Conservation (phyloP, 2,888 invertebrate genomes). For the Brachypalpus laphriformis region DNA sequence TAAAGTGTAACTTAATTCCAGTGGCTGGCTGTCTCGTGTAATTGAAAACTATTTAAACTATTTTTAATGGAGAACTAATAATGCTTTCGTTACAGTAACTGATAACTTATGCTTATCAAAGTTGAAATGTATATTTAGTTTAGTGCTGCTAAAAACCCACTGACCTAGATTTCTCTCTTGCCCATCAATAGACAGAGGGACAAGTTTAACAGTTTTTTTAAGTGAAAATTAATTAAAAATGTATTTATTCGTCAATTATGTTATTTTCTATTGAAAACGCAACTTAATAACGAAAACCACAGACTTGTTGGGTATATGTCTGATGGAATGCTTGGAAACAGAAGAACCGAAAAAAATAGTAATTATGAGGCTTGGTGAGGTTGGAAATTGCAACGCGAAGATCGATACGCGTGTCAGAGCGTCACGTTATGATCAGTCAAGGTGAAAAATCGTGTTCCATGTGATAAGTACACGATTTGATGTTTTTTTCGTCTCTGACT, state of each 20-base stretch:
- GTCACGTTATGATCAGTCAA: slow-evolving; percentile 60
- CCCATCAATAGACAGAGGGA: not conserved
- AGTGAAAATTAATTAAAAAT: slow-evolving; percentile 71
- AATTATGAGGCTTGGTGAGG: not conserved
- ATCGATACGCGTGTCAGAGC: slow-evolving; percentile 58
- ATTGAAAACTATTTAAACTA: not conserved
- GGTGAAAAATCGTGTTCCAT: slow-evolving; percentile 60
- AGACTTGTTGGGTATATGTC: not conserved
- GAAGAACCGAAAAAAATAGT: not conserved
- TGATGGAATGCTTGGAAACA: not conserved
- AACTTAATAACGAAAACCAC: not conserved
- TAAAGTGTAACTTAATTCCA: slow-evolving; percentile 14
- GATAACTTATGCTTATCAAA: slow-evolving; percentile 27
- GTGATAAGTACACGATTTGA: slow-evolving; percentile 42
- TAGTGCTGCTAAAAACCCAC: slow-evolving; percentile 9
- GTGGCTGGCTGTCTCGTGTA: not conserved
- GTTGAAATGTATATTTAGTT: not conserved
- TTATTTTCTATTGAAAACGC: slow-evolving; percentile 44
- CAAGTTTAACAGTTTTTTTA: slow-evolving; percentile 30
- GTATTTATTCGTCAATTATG: slow-evolving; percentile 66
- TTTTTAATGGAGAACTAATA: slow-evolving; percentile 3
- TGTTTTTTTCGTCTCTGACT: not conserved
- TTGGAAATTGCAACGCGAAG: slow-evolving; percentile 42
- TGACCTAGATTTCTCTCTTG: slow-evolving; percentile 52
- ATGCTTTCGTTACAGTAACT: not conserved